phyloP scores from a whole-genome alignment of 2,888 invertebrate genomes.

The Subacronicta megacephala region DNA sequence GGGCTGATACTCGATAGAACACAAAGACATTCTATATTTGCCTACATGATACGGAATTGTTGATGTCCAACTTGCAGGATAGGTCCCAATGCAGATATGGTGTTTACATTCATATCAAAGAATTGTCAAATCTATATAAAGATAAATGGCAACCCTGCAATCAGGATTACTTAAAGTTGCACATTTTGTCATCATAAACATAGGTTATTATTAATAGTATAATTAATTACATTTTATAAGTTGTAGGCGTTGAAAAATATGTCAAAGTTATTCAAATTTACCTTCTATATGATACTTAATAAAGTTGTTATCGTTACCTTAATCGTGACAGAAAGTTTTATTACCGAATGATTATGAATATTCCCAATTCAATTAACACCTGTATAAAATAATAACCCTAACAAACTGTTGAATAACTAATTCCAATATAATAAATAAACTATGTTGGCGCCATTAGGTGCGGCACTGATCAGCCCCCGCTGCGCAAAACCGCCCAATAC shows the following conservation, averaged over 20 bases:
- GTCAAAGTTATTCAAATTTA: conserved; percentile 35
- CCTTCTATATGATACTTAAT: conserved; percentile 29
- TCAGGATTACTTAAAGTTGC: conserved; percentile 12
- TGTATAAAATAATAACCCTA: conserved; percentile 50
- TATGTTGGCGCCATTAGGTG: conserved; percentile 60
- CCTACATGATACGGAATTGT: too few species aligned
- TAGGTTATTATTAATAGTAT: too few species aligned
- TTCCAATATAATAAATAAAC: conserved; percentile 52
- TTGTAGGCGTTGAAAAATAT: conserved; percentile 28
- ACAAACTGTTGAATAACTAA: conserved; percentile 54
- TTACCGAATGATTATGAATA: conserved; percentile 46
- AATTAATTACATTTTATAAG: conserved; percentile 32
- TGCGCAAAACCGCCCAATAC: conserved; percentile 47
- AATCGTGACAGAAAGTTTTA: conserved; percentile 52
- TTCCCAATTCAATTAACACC: conserved; percentile 63
- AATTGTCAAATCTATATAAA: neutral
- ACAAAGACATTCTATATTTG: too few species aligned
- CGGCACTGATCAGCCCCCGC: conserved; percentile 49
- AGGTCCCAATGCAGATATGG: too few species aligned
- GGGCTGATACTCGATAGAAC: conserved; percentile 13
- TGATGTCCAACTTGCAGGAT: too few species aligned
- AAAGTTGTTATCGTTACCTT: conserved; percentile 29
- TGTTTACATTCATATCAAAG: too few species aligned
- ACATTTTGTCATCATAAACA: conserved; percentile 63
- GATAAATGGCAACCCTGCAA: conserved; percentile 27